Evolutionary conservation across 2,113 vertebrate species (phyloP).

Genomic region (Plotosus lineatus): DNA sequence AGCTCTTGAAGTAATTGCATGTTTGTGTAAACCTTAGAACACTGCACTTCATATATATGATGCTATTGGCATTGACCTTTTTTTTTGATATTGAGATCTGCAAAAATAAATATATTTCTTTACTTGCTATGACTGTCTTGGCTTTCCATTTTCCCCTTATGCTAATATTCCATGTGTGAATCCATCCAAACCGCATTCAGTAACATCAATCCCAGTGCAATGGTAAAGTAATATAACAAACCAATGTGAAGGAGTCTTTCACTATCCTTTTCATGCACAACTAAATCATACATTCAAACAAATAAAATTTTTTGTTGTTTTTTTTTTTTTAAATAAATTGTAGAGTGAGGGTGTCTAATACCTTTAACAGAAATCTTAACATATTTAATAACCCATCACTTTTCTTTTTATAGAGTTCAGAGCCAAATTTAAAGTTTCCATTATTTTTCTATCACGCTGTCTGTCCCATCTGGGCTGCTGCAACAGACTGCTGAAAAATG

Average conservation of each 20-base stretch:
- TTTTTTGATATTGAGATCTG: slow-evolving; percentile 16
- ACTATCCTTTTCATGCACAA: background rate
- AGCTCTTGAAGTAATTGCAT: background rate
- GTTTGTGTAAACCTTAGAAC: slow-evolving; percentile 9
- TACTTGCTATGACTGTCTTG: background rate
- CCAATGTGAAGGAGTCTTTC: background rate
- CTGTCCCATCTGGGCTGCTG: background rate
- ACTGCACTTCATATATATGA: slow-evolving; percentile 32
- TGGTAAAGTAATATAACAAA: background rate
- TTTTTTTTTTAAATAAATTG: too few species aligned
- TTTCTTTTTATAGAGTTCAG: background rate
- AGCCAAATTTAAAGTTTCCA: background rate
- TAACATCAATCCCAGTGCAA: background rate
- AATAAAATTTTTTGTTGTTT: too few species aligned
- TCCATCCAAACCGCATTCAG: background rate
- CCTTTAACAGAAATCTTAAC: background rate
- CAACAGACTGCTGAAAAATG: background rate
- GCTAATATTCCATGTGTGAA: background rate
- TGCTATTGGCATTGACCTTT: slow-evolving; percentile 26
- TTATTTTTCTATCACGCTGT: background rate
- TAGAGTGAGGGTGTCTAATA: background rate
- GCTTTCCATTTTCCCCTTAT: background rate
- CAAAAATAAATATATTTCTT: slow-evolving; percentile 31
- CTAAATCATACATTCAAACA: background rate
- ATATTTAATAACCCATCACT: background rate